Conservation (phyloP, 1,140 invertebrate genomes). For the Tetragonula clypearis region DNA sequence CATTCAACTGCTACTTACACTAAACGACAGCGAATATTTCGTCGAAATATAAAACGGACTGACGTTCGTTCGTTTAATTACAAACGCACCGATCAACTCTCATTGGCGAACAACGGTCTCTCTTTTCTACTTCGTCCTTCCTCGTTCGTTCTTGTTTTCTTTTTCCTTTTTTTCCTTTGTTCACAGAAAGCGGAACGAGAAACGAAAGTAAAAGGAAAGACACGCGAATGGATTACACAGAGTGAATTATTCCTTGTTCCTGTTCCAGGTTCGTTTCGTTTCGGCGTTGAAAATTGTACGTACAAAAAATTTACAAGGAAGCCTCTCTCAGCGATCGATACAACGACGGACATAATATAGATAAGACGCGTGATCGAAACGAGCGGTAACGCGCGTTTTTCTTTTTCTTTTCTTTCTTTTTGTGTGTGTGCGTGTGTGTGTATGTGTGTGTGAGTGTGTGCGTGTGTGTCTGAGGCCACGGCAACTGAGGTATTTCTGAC, state of each 20-base stretch:
- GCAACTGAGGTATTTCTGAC: constrained; percentile 80
- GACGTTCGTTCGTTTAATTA: no score
- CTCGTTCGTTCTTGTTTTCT: no score
- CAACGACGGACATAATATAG: not conserved
- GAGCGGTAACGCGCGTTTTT: not conserved
- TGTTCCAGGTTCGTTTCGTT: not conserved
- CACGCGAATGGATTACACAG: not conserved
- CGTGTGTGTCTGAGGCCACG: constrained; percentile 72
- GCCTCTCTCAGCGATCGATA: not conserved
- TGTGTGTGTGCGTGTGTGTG: no score
- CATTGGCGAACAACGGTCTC: not conserved
- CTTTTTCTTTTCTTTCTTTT: no score
- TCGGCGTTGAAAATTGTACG: not conserved
- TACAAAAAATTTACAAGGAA: not conserved
- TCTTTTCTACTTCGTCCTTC: not conserved
- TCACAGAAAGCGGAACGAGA: not conserved
- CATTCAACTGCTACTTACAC: no score
- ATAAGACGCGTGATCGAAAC: not conserved
- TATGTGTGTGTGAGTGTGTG: no score
- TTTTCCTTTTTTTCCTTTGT: no score
- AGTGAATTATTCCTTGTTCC: not conserved
- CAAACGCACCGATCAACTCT: not conserved
- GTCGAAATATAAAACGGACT: no score
- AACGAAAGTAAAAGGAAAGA: not conserved
- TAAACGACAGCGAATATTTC: no score